phyloP scores from a whole-genome alignment of 2,888 invertebrate genomes.

The Parelbella ahira region DNA sequence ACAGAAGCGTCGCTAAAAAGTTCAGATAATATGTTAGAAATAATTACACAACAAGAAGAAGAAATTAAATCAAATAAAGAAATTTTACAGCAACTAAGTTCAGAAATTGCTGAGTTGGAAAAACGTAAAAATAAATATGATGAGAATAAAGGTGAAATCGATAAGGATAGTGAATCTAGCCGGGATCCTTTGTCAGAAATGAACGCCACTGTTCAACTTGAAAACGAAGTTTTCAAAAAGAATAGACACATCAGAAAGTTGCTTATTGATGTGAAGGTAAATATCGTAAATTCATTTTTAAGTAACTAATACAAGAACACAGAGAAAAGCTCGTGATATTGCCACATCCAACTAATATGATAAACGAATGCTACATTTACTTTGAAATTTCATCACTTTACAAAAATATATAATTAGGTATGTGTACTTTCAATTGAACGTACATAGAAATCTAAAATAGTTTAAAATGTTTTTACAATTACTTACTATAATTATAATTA shows the following conservation, averaged over 20 bases:
- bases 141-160: conserved; percentile 40
- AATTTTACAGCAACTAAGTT: conserved; percentile 58
- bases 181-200: conserved; percentile 67
- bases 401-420: no score
- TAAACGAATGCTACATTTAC: no score
- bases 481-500: no score
- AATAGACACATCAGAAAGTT: conserved; percentile 89
- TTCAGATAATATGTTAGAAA: conserved; percentile 54
- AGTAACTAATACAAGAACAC: no score
- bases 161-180: conserved; percentile 66
- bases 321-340: no score
- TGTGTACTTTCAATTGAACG: no score
- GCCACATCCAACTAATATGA: no score
- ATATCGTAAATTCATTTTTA: conserved; percentile 1
- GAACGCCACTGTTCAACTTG: conserved; percentile 62
- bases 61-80: conserved; percentile 71
- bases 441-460: no score
- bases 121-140: conserved; percentile 49
- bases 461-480: no score
- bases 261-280: conserved; percentile 87
- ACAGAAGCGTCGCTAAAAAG: conserved; percentile 54
- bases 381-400: no score
- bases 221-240: conserved; percentile 82
- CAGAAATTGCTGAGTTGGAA: conserved; percentile 63
- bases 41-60: conserved; percentile 66